Percentiles rank a stretch among this genome's conserved stretches.
phyloP scores from a whole-genome alignment of 2,797 vertebrate genomes.

The Simalia tracyae region DNA sequence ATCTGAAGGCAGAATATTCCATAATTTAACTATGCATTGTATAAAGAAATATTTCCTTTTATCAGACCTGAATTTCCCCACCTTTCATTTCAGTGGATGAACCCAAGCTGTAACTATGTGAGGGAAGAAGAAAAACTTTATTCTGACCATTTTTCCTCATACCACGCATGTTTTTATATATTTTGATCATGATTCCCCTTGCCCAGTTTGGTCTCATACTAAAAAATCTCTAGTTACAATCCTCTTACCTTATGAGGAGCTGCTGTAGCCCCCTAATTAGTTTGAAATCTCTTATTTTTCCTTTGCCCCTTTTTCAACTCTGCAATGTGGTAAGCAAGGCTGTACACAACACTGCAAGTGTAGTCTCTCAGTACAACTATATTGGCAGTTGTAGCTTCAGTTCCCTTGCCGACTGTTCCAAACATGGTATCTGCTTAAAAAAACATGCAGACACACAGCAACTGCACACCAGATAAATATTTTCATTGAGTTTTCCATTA shows the following conservation, averaged over 20 bases:
- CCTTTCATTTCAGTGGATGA: neutral
- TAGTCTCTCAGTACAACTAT: neutral
- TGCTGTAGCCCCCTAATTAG: neutral
- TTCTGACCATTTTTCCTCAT: neutral
- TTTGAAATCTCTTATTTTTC: neutral
- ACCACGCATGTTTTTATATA: neutral
- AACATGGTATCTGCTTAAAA: neutral
- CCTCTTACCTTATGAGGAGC: neutral
- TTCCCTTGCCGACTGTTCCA: neutral
- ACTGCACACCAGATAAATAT: neutral
- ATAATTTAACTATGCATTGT: neutral
- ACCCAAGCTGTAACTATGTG: neutral
- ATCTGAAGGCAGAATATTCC: neutral
- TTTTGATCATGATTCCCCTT: neutral
- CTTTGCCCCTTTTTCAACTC: neutral
- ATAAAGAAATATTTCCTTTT: neutral
- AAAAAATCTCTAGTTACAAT: neutral
- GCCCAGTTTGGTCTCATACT: neutral
- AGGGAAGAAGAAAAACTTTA: neutral
- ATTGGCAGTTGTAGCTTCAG: neutral
- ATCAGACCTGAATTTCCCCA: too few species aligned
- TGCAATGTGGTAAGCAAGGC: neutral
- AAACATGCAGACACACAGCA: neutral
- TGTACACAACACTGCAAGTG: neutral
- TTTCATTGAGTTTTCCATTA: neutral